Percentiles rank a stretch among this genome's conserved stretches.
phyloP scores from a whole-genome alignment of 2,888 invertebrate species.

The Microplitis deprimator region DNA sequence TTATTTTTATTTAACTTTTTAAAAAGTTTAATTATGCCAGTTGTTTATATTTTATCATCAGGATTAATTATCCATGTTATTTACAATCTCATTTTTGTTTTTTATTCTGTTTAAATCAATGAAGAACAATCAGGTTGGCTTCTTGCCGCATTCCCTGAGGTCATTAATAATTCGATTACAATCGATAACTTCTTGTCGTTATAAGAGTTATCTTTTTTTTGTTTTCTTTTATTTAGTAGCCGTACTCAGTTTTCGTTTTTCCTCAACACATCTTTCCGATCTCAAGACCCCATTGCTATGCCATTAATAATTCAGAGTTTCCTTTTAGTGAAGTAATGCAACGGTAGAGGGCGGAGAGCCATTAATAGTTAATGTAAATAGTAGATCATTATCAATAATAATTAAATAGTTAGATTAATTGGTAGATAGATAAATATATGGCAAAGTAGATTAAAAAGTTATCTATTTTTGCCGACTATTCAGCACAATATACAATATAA shows the following conservation, averaged over 20 bases:
- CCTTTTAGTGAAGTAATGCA: background rate
- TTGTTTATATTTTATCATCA: background rate
- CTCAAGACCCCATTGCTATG: no score
- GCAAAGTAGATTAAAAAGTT: background rate
- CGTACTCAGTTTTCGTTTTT: no score
- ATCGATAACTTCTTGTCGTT: conserved; percentile 31
- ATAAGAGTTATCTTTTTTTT: conserved; percentile 3
- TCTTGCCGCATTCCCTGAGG: conserved; percentile 20
- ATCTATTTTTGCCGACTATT: background rate
- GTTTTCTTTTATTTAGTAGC: no score
- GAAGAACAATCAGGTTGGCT: background rate
- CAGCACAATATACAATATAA: background rate
- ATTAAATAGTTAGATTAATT: background rate
- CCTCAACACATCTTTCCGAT: no score
- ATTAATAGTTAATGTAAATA: background rate
- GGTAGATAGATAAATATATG: background rate
- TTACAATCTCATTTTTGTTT: background rate
- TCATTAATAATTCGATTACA: conserved; percentile 28
- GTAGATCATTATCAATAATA: background rate
- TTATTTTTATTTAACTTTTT: background rate
- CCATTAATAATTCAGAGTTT: no score
- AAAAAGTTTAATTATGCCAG: background rate
- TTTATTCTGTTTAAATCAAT: background rate
- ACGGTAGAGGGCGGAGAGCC: background rate
- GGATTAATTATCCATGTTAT: no score